These are phyloP conservation scores for Sander lucioperca DNA, from an alignment of 2,113 vertebrate species.

Conservation along the genomic window DNA sequence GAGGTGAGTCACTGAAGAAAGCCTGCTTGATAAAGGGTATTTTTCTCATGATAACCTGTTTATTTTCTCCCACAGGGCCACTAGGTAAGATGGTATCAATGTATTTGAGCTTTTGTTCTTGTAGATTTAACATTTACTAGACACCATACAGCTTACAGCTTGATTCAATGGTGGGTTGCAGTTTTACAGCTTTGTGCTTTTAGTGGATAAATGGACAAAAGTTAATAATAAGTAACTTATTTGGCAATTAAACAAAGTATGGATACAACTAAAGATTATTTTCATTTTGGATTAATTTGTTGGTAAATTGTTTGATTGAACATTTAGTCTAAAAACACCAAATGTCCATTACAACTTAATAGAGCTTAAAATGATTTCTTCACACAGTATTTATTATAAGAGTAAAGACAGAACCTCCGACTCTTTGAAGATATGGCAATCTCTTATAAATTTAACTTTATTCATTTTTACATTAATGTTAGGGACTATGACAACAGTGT, in stretches of 20 bases:
- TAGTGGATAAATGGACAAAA: no score
- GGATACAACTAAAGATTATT: background rate
- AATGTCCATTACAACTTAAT: background rate
- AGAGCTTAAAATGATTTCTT: background rate
- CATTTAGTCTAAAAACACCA: background rate
- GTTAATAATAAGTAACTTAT: background rate
- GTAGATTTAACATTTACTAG: background rate
- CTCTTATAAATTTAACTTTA: no score
- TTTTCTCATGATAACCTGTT: background rate
- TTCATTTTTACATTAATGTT: no score
- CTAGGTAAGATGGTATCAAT: no score
- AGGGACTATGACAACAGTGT: no score
- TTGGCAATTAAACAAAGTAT: background rate
- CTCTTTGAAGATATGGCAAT: no score
- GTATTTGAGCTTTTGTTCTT: background rate
- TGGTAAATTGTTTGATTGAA: background rate
- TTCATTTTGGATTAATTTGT: no score
- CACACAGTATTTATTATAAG: background rate
- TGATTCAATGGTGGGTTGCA: no score
- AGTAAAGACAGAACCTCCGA: no score
- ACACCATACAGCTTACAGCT: no score
- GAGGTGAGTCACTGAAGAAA: constrained; percentile 86
- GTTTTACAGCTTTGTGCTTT: no score
- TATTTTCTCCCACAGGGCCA: background rate
- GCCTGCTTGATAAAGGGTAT: background rate